Conservation (phyloP, 2,113 vertebrate genomes). For the chimpanzee (Pan troglodytes) region NHGRI_mPanTro3-v2.1_pri NC_072408.2:54618001-54618500, state of each 20-base stretch:
- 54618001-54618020: not conserved
- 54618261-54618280: not conserved
- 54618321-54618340: not conserved
- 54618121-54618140: not conserved
- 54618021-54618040: not conserved
- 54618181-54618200: not conserved
- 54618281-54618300: not conserved
- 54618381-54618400: not conserved
- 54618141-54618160: not conserved
- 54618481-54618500: not conserved
- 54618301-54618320: not conserved
- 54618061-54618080: not conserved
- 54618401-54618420: not conserved
- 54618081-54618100: not conserved
- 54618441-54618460: not conserved
- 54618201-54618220: not conserved
- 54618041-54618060: not conserved
- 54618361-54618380: not conserved
- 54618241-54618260: not conserved
- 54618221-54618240: not conserved
- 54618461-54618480: not conserved
- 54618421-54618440: not conserved
- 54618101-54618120: not conserved
- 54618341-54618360: not conserved
- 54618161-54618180: not conserved